phyloP scores from a whole-genome alignment of 2,888 invertebrate genomes.

The Heliconius ethilla region DNA sequence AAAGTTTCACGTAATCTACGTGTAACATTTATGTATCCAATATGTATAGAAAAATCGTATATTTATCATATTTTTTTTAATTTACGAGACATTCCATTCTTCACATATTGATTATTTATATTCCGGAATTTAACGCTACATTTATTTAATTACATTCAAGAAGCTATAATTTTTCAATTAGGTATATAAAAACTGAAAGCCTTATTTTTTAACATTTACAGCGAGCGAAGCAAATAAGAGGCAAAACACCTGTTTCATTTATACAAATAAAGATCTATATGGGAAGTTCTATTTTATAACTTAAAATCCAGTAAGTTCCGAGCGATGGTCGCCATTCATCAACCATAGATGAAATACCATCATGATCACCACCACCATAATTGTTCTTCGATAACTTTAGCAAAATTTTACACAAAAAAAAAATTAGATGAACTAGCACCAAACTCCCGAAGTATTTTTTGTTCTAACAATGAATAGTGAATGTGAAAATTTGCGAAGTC shows the following conservation, averaged over 20 bases:
- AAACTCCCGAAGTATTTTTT: conserved; percentile 4
- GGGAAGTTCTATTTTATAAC: no score
- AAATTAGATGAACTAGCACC: not conserved
- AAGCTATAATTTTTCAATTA: no score
- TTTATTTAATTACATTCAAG: no score
- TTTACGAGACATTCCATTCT: not conserved
- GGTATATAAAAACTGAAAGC: no score
- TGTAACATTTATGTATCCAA: not conserved
- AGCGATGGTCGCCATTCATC: no score
- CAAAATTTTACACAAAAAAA: not conserved
- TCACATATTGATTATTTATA: no score
- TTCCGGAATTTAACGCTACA: no score
- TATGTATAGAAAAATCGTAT: not conserved
- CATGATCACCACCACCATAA: not conserved
- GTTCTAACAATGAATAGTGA: conserved; percentile 18
- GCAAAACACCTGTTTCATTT: no score
- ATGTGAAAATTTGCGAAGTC: conserved; percentile 11
- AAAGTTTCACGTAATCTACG: not conserved
- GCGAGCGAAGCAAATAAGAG: no score
- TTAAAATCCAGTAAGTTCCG: no score
- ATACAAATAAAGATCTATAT: no score
- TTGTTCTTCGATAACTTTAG: not conserved
- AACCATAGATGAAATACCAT: not conserved
- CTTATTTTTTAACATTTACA: no score
- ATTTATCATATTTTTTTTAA: not conserved